Conservation (phyloP, 1,140 invertebrate genomes). For the Thaumetopoea pityocampa region DNA sequence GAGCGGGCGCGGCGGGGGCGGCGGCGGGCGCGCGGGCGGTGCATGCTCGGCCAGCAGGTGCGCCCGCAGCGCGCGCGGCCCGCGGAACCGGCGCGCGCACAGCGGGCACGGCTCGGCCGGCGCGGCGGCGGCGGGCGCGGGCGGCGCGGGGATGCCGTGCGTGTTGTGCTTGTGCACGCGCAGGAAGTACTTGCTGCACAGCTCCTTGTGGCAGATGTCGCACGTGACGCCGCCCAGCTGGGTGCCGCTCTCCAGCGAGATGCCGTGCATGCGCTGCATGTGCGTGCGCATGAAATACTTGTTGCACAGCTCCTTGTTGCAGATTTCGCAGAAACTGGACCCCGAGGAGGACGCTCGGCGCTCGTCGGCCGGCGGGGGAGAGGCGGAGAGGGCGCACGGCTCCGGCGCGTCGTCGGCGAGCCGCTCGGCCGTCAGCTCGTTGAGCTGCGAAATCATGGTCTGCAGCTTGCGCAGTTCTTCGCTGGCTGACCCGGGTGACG, state of each 20-base stretch:
- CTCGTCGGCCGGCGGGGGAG: constrained; percentile 57
- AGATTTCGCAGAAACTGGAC: constrained; percentile 98
- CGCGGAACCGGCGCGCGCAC: constrained; percentile 91
- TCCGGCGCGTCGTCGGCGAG: constrained; percentile 53
- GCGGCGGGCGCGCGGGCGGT: constrained; percentile 75
- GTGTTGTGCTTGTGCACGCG: constrained; percentile 98
- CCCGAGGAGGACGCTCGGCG: constrained; percentile 75
- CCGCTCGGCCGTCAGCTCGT: constrained; percentile 82
- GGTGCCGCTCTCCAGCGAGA: constrained; percentile 94
- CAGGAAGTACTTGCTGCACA: constrained; percentile 98
- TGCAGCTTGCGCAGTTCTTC: constrained; percentile 92
- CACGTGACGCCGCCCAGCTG: constrained; percentile 95
- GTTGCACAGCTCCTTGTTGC: constrained; percentile 99
- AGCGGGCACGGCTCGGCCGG: constrained; percentile 85
- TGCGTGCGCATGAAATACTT: constrained; percentile 99
- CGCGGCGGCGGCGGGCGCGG: constrained; percentile 74
- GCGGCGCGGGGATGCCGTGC: constrained; percentile 87
- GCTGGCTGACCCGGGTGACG: constrained; percentile 78
- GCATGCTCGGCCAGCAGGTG: constrained; percentile 91
- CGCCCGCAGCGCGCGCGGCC: constrained; percentile 91
- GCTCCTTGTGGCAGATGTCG: constrained; percentile 97
- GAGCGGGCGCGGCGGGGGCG: constrained; percentile 74
- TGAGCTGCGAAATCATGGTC: constrained; percentile 93
- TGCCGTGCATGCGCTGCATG: constrained; percentile 99
- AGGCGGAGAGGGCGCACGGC: constrained; percentile 49